Base-by-base conservation (phyloP, 2,113 vertebrate genomes). In the Neolamprologus fasciatus region DNA sequence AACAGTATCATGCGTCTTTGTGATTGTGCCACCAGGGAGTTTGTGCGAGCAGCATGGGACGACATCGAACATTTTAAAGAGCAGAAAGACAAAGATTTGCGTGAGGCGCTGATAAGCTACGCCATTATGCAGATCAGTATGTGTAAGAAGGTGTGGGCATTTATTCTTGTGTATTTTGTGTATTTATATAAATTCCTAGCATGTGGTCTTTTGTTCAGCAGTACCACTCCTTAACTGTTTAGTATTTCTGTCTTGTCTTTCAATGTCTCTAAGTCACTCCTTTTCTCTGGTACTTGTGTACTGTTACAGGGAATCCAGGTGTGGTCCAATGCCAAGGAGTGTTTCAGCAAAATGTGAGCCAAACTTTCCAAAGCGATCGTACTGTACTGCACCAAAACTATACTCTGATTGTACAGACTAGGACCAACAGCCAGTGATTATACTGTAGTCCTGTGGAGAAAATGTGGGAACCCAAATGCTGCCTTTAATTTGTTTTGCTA, bases 41-140 rank as follows among this genome's bases (percentile, higher is more conserved):
- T 98, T 96, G 95, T 99, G 94, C 97, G 95, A 94, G 96, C 96
- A 84, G 98, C 98, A 76, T 99, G 98, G 98, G 93, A 96, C 51
- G 98, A 99, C 93, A 97, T 99, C 3, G 98, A 99, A 53, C 97
- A 97, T 9, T 99, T 99, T 80, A 98, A 98, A 93, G 98, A 98
- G 85, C 98, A 99, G 91, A 99, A 99, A 95, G 98, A 99, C 88
- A 97, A 88, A 2, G 98, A 99, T 90, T 90, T 99, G 89, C 98
- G 97, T 83, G 98, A 99, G 92, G 98, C 98, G 0, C 97, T 99
- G 21, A 98, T 99, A 93, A 98, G 97, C 92, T 99, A 99, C 10
- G 98, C 98, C 42, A 97, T 99, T 35, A 99, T 99, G 98, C 98
- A 99, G 94, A 99, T 99, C 90, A 98, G 98, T 94, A 98, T 99